phyloP scores from a whole-genome alignment of 2,797 vertebrate genomes.

The Myotis findleyi region DNA sequence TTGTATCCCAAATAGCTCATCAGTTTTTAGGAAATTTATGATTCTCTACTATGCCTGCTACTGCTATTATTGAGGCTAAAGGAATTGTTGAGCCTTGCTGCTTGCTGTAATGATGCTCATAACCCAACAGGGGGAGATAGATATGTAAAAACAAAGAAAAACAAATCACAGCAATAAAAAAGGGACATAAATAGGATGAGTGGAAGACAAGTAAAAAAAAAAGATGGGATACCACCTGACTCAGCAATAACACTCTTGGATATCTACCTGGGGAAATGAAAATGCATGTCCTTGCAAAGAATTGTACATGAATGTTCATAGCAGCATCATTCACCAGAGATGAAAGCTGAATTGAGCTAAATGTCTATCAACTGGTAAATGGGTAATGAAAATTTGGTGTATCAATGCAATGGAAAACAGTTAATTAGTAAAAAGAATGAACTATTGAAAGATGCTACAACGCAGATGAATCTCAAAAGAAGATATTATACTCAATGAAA shows the following conservation, averaged over 20 bases:
- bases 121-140: conserved; percentile 51
- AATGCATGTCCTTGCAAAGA: neutral
- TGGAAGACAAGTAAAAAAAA: neutral
- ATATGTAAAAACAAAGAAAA: conserved; percentile 49
- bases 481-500: neutral
- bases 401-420: neutral
- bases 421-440: neutral
- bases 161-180: neutral
- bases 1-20: neutral
- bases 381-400: neutral
- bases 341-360: neutral
- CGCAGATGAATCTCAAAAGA: neutral
- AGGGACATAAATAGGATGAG: neutral
- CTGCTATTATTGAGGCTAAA: neutral
- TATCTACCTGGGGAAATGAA: neutral
- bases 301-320: neutral
- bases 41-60: neutral
- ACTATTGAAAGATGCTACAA: neutral
- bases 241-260: neutral
- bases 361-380: neutral
- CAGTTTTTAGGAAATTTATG: neutral
- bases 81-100: neutral
- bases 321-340: neutral
- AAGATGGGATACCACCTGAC: neutral
- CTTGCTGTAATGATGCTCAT: conserved; percentile 24